A percentile compares a stretch with the other conserved stretches of the same genome.
These are phyloP conservation scores for Lepidochitona cinerea DNA, from an alignment of 2,888 invertebrate genomes.

Conservation along the genomic window DNA sequence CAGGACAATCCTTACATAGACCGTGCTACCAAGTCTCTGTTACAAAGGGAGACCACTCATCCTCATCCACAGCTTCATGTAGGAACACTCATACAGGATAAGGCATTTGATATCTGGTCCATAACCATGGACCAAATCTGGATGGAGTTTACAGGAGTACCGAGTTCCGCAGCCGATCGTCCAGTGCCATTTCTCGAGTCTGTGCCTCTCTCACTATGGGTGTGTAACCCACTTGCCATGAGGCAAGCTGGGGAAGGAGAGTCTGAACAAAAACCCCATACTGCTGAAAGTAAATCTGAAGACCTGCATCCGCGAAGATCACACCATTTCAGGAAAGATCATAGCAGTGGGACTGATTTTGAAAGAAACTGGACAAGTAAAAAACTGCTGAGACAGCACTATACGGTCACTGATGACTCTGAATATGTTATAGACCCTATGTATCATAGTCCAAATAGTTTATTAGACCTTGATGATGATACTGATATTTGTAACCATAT, in stretches of 20 bases:
- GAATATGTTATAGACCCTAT: background rate
- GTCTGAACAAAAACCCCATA: background rate
- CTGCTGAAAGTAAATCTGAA: background rate
- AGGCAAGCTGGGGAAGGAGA: conserved; percentile 69
- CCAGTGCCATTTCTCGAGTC: conserved; percentile 74
- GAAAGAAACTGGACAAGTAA: background rate
- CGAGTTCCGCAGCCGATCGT: conserved; percentile 74
- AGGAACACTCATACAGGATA: conserved; percentile 59
- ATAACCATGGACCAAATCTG: conserved; percentile 90
- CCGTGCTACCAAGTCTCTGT: conserved; percentile 35
- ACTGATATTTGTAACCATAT: background rate
- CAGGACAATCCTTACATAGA: conserved; percentile 57
- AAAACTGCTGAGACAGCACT: background rate
- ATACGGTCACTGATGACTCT: background rate
- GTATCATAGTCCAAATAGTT: background rate
- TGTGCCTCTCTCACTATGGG: conserved; percentile 90
- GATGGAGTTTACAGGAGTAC: conserved; percentile 91
- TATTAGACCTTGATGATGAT: background rate
- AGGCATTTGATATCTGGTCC: conserved; percentile 88
- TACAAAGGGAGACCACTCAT: background rate
- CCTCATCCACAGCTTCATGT: conserved; percentile 23
- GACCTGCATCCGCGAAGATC: background rate
- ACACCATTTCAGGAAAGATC: background rate
- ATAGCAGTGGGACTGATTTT: background rate
- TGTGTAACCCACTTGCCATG: conserved; percentile 73